These are phyloP conservation scores for Heterochromis multidens DNA, from an alignment of 2,113 vertebrate species.

Conservation along the genomic window DNA sequence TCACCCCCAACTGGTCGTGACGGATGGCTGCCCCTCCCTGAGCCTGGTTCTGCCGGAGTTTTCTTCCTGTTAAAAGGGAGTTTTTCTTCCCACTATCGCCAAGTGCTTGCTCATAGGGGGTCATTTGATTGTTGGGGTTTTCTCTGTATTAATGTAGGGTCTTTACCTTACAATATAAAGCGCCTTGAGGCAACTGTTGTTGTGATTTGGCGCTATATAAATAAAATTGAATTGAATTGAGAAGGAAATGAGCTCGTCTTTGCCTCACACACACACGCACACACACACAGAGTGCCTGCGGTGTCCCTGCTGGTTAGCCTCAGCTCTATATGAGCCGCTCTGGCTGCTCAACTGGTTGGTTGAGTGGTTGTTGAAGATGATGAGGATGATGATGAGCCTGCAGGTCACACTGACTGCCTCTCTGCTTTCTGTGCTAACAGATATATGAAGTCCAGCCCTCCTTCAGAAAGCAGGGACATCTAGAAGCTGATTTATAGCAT, in stretches of 20 bases:
- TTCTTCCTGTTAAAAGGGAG: no score
- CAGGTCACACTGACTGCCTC: background rate
- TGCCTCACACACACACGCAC: background rate
- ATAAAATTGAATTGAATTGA: no score
- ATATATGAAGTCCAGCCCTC: background rate
- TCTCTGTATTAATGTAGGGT: no score
- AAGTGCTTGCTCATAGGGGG: no score
- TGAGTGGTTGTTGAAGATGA: background rate
- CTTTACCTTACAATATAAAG: no score
- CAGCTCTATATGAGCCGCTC: background rate
- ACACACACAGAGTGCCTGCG: background rate
- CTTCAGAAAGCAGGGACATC: background rate
- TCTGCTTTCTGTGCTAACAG: background rate
- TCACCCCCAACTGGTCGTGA: no score
- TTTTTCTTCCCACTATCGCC: no score
- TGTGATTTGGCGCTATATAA: no score
- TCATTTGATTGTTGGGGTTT: no score
- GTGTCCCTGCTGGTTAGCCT: slow-evolving; percentile 6
- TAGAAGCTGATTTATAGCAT: background rate
- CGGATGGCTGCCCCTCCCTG: no score
- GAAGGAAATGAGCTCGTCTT: background rate
- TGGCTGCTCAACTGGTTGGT: background rate
- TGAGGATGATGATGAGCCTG: slow-evolving; percentile 4
- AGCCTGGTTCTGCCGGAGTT: no score
- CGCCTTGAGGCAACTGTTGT: no score